Base-by-base conservation (phyloP, 2,797 vertebrate genomes). In the Paratrypauchen microcephalus region DNA sequence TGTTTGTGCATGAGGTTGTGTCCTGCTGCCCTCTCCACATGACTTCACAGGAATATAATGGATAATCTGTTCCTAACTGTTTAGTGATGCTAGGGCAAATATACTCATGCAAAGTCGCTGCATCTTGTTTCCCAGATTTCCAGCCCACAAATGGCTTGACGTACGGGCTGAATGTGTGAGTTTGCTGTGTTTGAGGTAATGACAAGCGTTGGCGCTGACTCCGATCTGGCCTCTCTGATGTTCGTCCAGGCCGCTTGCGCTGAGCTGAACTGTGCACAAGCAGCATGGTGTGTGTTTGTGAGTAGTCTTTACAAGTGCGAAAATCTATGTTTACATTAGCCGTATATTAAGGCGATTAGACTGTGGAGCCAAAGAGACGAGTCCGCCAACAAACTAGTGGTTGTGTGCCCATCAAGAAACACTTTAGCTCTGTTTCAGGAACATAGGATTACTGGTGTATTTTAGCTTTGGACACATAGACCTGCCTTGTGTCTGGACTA, bases 331-430 rank as follows among this genome's bases (percentile, higher is more conserved):
- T 85, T 82, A 85, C 72, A 82, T 83, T 77, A 73, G 81, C 71
- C 80, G 73, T 88, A 80, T 89, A 89, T 90, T 87, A 83, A 83
- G 83, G 81, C 70, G 79, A 88, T 90, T 89, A 77, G 78, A 74
- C 78, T 65, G 75, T 81, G 81, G 87, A 86, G 89, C 80, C 83
- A 52, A 55, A 74, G 77, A 85, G 88, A 87, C 80, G 78, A 88
- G 71, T 45, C n/a, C 66, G 76, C 72, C 76, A 73, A 91, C 86
- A 92, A 92, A 89, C 84, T 91, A 82, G 88, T 69, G 55, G 76
- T 82, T 93, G 89, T 92, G 83, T 89, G 83, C 81, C 41, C 67
- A 80, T 78, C 79, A 72, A 78, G 66, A 74, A 76, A 75, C 83
- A 77, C 79, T 75, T 83, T 52, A 81, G 74, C 68, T 82, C 75